Percentiles rank a stretch among this genome's conserved stretches.
Evolutionary conservation across 1,140 invertebrate genomes (phyloP).

Genomic region (Agrypnia vestita): DNA sequence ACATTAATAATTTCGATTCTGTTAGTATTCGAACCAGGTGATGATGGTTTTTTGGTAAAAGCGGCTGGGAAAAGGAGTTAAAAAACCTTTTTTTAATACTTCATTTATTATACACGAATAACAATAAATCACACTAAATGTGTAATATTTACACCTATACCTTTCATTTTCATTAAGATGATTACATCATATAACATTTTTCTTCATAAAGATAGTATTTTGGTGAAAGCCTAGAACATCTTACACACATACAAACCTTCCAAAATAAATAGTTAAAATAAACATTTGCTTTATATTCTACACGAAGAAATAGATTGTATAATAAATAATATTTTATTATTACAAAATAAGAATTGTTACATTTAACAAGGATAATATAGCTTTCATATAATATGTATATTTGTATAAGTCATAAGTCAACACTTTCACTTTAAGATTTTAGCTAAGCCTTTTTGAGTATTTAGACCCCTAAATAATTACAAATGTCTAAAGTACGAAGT

Average conservation of each 20-base stretch:
- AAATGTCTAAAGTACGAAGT: background rate
- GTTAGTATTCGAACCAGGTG: too few relatives aligned
- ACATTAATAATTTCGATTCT: too few relatives aligned
- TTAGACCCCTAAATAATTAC: constrained; percentile 11
- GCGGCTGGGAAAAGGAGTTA: background rate
- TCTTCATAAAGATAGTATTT: constrained; percentile 30
- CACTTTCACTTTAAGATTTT: background rate
- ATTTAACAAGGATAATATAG: constrained; percentile 4
- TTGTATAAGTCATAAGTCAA: constrained; percentile 2
- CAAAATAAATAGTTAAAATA: constrained; percentile 9
- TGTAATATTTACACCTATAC: constrained; percentile 59
- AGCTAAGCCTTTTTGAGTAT: background rate
- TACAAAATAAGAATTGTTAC: background rate
- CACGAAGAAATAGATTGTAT: constrained; percentile 11
- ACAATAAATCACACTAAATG: constrained; percentile 61
- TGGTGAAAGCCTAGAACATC: constrained; percentile 33
- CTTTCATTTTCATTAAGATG: constrained; percentile 45
- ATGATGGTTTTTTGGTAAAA: too few relatives aligned
- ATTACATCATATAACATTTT: constrained; percentile 45
- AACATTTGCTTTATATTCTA: constrained; percentile 6
- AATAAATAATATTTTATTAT: constrained; percentile 6
- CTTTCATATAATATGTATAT: background rate
- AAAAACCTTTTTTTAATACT: constrained; percentile 45
- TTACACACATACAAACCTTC: constrained; percentile 27
- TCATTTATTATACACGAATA: constrained; percentile 61